Evolutionary conservation across 2,888 invertebrate species (phyloP), one percentile per base, ranked within the genome.

Genomic region (Sinodicranocentrus sp.): DNA sequence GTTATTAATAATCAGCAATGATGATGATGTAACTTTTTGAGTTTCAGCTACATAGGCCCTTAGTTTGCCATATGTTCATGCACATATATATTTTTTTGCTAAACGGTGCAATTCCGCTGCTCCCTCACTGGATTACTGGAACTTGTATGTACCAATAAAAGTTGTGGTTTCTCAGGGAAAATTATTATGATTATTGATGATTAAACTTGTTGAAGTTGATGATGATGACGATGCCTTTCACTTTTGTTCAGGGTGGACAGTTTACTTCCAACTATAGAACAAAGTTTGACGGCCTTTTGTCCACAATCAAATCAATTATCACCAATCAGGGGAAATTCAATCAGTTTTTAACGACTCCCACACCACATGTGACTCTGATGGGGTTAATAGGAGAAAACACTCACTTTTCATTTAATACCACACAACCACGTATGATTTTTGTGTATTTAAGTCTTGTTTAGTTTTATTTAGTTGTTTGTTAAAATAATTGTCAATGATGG

Each of bases 241-340:
- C 57, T 71, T 21, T 26, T n/a, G n/a, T n/a, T n/a, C n/a, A n/a
- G n/a, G n/a, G n/a, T n/a, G n/a, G 13, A 19, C 67, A 44, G 44
- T 44, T 21, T 44, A 23, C 25, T 17, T 48, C 10, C 6, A 28
- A 43, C 17, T 13, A 70, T 13, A 52, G 15, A 28, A 65, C 52
- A 72, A 48, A 39, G 54, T 71, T 83, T 83, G 78, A 86, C 84
- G 84, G 84, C 73, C 84, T 82, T 84, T 84, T 79, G 79, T 73
- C 77, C 80, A 78, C 86, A 88, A 87, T 88, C 87, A 88, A 88
- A 88, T 87, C 88, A 88, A 88, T 88, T 88, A 88, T 87, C 86
- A 86, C 88, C 88, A 88, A 88, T 88, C 87, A 88, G 87, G 76
- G 86, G 82, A 87, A 88, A 87, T 88, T 88, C 88, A 87, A 87